Conservation (phyloP, 1,140 invertebrate genomes). For the Diorhabda elongata region DNA sequence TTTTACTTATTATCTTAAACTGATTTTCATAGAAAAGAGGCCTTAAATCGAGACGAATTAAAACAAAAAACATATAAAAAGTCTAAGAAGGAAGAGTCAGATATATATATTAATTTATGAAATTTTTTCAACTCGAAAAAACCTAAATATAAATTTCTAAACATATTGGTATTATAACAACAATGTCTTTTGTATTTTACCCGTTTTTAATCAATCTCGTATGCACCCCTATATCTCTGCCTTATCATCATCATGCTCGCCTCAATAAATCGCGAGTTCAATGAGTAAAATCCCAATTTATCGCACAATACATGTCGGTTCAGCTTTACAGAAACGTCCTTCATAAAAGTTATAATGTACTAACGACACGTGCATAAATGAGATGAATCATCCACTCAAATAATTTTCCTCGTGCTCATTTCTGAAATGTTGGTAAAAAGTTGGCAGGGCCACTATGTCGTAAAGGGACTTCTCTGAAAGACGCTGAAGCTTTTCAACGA, state of each 20-base stretch:
- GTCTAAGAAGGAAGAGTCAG: too few species aligned
- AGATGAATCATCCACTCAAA: background rate
- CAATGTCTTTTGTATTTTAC: too few species aligned
- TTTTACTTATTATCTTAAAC: too few species aligned
- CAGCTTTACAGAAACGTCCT: conserved; percentile 11
- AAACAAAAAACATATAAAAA: too few species aligned
- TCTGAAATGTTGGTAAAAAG: background rate
- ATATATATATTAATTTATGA: too few species aligned
- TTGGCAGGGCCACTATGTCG: conserved; percentile 5
- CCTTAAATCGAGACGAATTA: too few species aligned
- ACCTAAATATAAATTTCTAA: too few species aligned
- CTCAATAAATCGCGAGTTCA: conserved; percentile 1
- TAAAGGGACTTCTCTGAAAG: conserved; percentile 13
- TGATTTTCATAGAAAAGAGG: too few species aligned
- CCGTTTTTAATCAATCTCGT: background rate
- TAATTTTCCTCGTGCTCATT: background rate
- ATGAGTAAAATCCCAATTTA: conserved; percentile 17
- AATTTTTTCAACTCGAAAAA: too few species aligned
- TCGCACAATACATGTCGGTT: conserved; percentile 14
- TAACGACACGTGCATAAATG: conserved; percentile 14
- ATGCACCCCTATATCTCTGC: background rate
- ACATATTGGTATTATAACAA: too few species aligned
- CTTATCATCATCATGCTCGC: background rate
- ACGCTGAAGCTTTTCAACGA: conserved; percentile 12
- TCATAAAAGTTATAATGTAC: conserved; percentile 16